Evolutionary conservation across 2,888 invertebrate species (phyloP), one percentile per base, ranked within the genome.

Genomic region (Lithophane socia): DNA sequence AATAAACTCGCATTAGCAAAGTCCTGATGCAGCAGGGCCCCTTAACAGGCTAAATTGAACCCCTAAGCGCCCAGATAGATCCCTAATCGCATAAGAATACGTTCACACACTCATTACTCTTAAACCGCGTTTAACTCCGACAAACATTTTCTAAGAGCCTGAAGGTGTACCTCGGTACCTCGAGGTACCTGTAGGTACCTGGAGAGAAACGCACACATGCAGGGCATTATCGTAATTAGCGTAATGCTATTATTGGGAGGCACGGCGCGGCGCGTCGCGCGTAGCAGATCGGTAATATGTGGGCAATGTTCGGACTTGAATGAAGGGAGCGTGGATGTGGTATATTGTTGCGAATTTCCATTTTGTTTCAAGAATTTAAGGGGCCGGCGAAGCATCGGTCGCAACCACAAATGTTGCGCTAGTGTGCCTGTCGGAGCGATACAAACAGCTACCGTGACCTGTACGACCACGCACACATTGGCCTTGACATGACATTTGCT

Each of bases 241-340:
- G 88, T 92, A 90, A 91, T 90, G 89, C 86, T 88, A 90, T 92
- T 92, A 93, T 91, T 89, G 87, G 85, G 82, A 82, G 88, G 83
- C 73, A 63, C 79, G 79, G 77, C 72, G 75, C 75, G 73, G 75
- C 83, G 88, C 89, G 93, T 91, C 92, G 92, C 93, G 93, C 93
- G 93, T 91, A 90, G 84, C 93, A 73, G 90, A 93, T 93, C 88
- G 92, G 91, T 93, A 93, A 93, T 93, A 80, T 86, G 87, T 83
- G 82, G 77, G 67, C 75, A 77, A 82, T 72, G 75, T 29, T 29
- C 61, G 49, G 13, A 44, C 49, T 3, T 54, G 37, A 24, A 78
- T 18, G 3, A 2, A 3, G 3, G 44, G 1, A 37, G 18, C 1
- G 0, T 77, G 77, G 66, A 83, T 70, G 18, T 3, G 79, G 58